A percentile compares a stretch with the other conserved stretches of the same genome.
Evolutionary conservation across 2,113 vertebrate genomes (phyloP).

Genomic region (Alligator sinensis): DNA sequence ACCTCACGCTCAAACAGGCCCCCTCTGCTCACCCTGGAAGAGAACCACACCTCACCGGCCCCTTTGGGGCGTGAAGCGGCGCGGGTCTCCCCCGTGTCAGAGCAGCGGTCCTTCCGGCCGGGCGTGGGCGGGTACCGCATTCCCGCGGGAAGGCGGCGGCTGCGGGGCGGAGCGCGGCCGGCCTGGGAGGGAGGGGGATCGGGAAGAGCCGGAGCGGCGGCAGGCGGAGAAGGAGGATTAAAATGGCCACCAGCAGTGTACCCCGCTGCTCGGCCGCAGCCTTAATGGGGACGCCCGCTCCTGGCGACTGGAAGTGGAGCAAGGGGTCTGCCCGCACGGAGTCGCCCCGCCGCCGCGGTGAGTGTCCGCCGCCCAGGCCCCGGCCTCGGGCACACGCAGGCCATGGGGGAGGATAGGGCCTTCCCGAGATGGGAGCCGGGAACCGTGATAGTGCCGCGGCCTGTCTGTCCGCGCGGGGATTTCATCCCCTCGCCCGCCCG

Average conservation of each 20-base stretch:
- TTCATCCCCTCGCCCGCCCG: too few relatives aligned
- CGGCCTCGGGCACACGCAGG: not conserved
- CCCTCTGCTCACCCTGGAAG: too few relatives aligned
- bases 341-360: not conserved
- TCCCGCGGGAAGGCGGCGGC: too few relatives aligned
- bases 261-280: constrained; percentile 14
- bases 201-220: not conserved
- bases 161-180: not conserved
- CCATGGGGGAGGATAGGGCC: too few relatives aligned
- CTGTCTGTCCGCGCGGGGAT: not conserved
- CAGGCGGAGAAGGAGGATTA: constrained; percentile 57
- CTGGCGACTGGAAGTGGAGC: constrained; percentile 55
- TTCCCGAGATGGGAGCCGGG: not conserved
- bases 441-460: not conserved
- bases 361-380: not conserved
- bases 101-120: not conserved
- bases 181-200: not conserved
- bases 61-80: too few relatives aligned
- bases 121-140: not conserved
- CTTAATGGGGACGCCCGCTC: constrained; percentile 27
- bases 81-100: too few relatives aligned
- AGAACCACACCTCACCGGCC: too few relatives aligned
- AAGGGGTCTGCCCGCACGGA: not conserved
- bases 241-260: constrained; percentile 77
- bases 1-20: too few relatives aligned